phyloP scores from a whole-genome alignment of 2,888 invertebrate species.

The Callosobruchus maculatus region DNA sequence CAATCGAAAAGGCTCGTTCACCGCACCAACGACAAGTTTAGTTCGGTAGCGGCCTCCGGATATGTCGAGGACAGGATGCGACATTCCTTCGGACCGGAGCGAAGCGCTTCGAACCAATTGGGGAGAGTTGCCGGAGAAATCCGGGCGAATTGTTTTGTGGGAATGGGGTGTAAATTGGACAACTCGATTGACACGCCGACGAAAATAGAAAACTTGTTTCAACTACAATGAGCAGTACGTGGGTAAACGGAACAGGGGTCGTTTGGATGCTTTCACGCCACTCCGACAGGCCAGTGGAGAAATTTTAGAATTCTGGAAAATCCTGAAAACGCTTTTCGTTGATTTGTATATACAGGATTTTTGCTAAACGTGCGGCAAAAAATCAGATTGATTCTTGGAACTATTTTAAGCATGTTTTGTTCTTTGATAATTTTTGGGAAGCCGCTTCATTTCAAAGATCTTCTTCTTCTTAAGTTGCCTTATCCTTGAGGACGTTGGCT shows the following conservation, averaged over 20 bases:
- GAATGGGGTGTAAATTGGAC: background rate
- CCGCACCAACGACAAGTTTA: too few relatives aligned
- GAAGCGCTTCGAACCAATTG: background rate
- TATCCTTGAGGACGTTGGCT: too few relatives aligned
- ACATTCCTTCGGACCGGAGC: background rate
- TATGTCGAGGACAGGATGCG: background rate
- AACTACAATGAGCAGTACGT: background rate
- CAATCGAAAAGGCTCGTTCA: too few relatives aligned
- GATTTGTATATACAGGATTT: too few relatives aligned
- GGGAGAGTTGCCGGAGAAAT: background rate
- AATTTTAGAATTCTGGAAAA: too few relatives aligned
- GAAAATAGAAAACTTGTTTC: background rate
- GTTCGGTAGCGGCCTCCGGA: background rate
- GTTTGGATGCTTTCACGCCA: background rate
- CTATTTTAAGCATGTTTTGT: too few relatives aligned
- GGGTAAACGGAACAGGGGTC: background rate
- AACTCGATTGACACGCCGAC: background rate
- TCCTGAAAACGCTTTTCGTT: too few relatives aligned
- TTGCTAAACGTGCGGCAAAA: too few relatives aligned
- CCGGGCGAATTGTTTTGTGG: background rate
- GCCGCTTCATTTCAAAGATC: too few relatives aligned
- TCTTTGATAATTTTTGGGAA: too few relatives aligned
- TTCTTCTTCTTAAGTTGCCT: too few relatives aligned
- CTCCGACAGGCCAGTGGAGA: background rate
- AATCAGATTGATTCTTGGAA: too few relatives aligned